Evolutionary conservation across 2,797 vertebrate genomes (phyloP).

Genomic region (Chiloscyllium punctatum): DNA sequence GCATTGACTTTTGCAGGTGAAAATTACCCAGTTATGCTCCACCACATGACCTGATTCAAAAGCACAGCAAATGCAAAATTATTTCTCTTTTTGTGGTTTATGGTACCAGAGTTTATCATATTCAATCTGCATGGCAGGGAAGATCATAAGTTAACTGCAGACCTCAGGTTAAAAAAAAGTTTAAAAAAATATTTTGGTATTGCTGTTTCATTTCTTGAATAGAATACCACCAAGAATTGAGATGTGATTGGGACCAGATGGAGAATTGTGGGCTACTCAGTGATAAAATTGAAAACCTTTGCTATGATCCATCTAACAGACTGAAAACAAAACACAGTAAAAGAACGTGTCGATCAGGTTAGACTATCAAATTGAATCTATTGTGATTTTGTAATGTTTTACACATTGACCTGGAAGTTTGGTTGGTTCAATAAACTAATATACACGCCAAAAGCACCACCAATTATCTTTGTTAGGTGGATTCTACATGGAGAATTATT

Average conservation of each 20-base stretch:
- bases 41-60: not conserved
- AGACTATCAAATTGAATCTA: not conserved
- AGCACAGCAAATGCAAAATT: not conserved
- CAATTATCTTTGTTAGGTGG: not conserved
- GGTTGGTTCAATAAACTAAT: not conserved
- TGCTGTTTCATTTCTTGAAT: not conserved
- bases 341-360: not conserved
- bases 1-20: not conserved
- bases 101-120: not conserved
- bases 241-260: not conserved
- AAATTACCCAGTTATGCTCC: not conserved
- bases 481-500: not conserved
- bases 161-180: not conserved
- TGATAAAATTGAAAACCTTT: not conserved
- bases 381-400: not conserved
- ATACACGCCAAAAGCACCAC: not conserved
- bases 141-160: not conserved
- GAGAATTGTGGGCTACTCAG: not conserved
- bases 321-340: not conserved
- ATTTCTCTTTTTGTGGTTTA: not conserved
- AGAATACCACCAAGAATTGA: not conserved
- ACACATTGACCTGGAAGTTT: not conserved
- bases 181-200: not conserved
- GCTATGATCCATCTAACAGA: not conserved
- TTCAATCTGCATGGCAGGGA: not conserved